Base-by-base conservation (phyloP, 1,140 invertebrate genomes). In the Hermetia illucens region DNA sequence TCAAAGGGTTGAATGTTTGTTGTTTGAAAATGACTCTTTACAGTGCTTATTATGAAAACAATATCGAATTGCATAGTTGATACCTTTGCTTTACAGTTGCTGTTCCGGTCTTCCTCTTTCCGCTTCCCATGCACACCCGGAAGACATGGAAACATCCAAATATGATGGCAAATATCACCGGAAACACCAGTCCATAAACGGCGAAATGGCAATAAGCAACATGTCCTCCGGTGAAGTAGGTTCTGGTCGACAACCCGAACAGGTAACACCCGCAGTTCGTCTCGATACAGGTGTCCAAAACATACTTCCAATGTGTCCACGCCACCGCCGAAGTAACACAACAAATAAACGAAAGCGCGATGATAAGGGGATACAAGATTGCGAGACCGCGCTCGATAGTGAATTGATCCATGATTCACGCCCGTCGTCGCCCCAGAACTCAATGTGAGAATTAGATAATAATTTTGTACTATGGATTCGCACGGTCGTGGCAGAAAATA, bases 211-310 rank as follows among this genome's bases (percentile, higher is more conserved):
- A 80, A 16, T 72, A 62, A 4, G 66, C 66, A 6, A 69, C 69
- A 24, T 71, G 66, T 0, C 77, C 75, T n/a, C 78, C 78, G 47
- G 69, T 70, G 39, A 79, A 77, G 21, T 65, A 70, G 22, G 56
- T 65, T 40, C 63, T 71, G 3, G 72, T 71, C 33, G 64, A 70
- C 1, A 64, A 55, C n/a, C 71, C 68, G 46, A 74, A 75, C 0
- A 82, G 59, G 45, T 79, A 71, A 43, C 77, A 80, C 5, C 75
- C 75, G 52, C 77, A 80, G 40, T 70, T 68, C 1, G 55, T 61
- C 38, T 76, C 68, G 4, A 71, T 63, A 41, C 77, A 80, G 5
- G 67, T 62, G 45, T 79, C 68, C 6, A 80, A 57, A 0, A 73
- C 75, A 34, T 65, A 56, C 21, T 64, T 55, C 78, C 78, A 82